Evolutionary conservation across 2,888 invertebrate genomes (phyloP).

Genomic region (Axea sp.): DNA sequence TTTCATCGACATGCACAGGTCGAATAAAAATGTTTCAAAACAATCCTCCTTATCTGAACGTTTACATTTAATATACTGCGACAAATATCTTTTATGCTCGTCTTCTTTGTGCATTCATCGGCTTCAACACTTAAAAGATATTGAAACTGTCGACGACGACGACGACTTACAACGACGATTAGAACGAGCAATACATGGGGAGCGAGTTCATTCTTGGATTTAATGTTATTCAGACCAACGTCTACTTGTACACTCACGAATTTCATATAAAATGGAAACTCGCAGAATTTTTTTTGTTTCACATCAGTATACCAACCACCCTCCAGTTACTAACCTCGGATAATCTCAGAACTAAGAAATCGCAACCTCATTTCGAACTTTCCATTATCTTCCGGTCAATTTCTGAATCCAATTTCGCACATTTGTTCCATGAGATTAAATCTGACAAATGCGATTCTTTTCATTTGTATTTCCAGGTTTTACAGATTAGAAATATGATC

Average conservation of each 20-base stretch:
- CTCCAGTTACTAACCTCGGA: constrained; percentile 56
- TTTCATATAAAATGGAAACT: constrained; percentile 39
- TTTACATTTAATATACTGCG: constrained; percentile 44
- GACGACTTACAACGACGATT: constrained; percentile 47
- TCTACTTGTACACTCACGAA: constrained; percentile 25
- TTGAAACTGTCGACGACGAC: constrained; percentile 54
- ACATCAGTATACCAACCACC: constrained; percentile 11
- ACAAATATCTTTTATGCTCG: constrained; percentile 39
- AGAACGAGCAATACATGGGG: constrained; percentile 17
- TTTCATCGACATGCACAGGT: constrained; percentile 32
- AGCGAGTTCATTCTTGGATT: constrained; percentile 39
- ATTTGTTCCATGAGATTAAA: constrained; percentile 9
- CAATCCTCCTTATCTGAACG: constrained; percentile 48
- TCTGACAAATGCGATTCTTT: constrained; percentile 11
- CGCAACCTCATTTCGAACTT: constrained; percentile 20
- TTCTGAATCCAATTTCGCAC: constrained; percentile 8
- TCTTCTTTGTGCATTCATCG: constrained; percentile 35
- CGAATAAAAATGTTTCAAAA: constrained; percentile 57
- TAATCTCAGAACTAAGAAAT: constrained; percentile 24
- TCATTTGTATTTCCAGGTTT: too few species aligned
- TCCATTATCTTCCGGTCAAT: constrained; percentile 39
- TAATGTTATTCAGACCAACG: constrained; percentile 47
- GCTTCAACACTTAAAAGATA: constrained; percentile 41
- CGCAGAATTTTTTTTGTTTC: constrained; percentile 22
- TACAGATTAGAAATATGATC: too few species aligned